Percentiles rank a stretch among this genome's conserved stretches.
These are phyloP conservation scores for Drosophila lutescens DNA, from an alignment of 2,888 invertebrate species.

Conservation along the genomic window DNA sequence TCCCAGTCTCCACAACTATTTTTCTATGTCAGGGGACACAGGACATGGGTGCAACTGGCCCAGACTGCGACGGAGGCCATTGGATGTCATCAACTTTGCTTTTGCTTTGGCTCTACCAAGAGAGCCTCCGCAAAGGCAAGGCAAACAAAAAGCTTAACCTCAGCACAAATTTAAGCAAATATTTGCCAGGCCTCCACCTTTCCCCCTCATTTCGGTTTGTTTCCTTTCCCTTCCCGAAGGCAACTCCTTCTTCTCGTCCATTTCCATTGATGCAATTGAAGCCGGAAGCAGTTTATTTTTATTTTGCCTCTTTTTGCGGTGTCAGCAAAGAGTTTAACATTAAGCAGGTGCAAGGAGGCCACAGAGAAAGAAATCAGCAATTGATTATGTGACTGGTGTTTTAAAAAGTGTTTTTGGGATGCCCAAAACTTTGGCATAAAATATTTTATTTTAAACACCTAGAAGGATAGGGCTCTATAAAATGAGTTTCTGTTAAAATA, in stretches of 20 bases:
- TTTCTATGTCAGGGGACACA: constrained; percentile 67
- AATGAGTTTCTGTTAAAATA: too few species aligned
- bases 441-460: too few species aligned
- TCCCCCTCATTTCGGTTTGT: constrained; percentile 3
- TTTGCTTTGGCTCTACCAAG: constrained; percentile 3
- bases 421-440: too few species aligned
- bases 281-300: constrained; percentile 65
- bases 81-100: constrained; percentile 68
- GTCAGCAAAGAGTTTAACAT: constrained; percentile 68
- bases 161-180: constrained; percentile 84
- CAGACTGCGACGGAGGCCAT: constrained; percentile 54
- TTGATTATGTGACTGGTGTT: not conserved
- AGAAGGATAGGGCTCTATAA: too few species aligned
- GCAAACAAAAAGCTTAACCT: constrained; percentile 83
- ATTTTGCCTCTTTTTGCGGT: constrained; percentile 50
- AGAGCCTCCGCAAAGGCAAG: constrained; percentile 59
- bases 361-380: constrained; percentile 6
- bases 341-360: constrained; percentile 60
- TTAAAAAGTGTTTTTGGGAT: too few species aligned
- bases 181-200: constrained; percentile 72
- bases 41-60: constrained; percentile 31
- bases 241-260: constrained; percentile 14
- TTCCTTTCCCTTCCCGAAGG: not conserved
- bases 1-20: constrained; percentile 62
- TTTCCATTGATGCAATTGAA: constrained; percentile 72